Evolutionary conservation across 2,113 vertebrate species (phyloP).

Genomic region (Illadopsis cleaveri): DNA sequence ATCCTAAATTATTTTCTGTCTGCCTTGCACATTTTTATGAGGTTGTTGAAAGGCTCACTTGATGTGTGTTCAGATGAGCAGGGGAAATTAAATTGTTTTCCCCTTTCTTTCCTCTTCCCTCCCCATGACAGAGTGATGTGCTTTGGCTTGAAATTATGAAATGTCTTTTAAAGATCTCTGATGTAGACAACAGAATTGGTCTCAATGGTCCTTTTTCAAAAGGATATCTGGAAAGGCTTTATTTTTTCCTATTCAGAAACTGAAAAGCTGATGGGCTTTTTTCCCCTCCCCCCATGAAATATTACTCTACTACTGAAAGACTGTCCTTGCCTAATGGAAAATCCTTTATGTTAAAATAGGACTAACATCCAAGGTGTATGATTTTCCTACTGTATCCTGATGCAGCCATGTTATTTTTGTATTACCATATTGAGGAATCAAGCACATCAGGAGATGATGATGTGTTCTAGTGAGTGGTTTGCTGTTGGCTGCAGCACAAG

Average conservation of each 20-base stretch:
- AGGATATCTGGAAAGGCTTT: background rate
- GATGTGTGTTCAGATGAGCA: background rate
- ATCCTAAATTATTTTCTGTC: constrained; percentile 14
- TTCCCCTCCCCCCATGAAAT: background rate
- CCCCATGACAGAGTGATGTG: background rate
- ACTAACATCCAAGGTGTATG: background rate
- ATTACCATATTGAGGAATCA: background rate
- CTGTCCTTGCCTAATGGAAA: background rate
- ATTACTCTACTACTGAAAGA: background rate
- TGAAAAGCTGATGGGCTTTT: rapidly evolving
- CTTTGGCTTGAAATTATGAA: background rate
- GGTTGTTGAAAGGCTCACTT: background rate
- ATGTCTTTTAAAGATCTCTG: background rate
- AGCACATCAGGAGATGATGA: background rate
- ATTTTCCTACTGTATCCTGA: background rate
- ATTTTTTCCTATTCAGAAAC: background rate
- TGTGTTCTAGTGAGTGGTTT: background rate
- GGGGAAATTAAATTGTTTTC: constrained; percentile 12
- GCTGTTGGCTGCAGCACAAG: background rate
- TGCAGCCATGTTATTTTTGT: background rate
- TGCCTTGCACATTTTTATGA: background rate
- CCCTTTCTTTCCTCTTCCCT: background rate
- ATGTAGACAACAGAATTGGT: background rate
- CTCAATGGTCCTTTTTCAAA: background rate
- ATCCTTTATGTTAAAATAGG: background rate